Evolutionary conservation across 2,113 vertebrate genomes (phyloP), one percentile per base, ranked within the genome.

Genomic region (Illadopsis cleaveri): DNA sequence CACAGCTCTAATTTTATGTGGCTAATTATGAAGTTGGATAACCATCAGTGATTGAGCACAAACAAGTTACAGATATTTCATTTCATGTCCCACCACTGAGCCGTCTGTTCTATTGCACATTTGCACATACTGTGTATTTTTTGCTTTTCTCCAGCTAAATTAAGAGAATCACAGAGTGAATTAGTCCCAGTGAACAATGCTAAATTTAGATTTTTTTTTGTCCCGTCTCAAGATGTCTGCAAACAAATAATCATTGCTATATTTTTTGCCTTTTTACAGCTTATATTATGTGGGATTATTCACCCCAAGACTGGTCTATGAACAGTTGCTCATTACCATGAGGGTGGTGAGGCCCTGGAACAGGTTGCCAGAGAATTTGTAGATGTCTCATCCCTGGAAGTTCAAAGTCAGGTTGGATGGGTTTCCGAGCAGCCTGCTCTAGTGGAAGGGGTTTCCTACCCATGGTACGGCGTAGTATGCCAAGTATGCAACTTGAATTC

Each of bases 21-120:
- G 68, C 35, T 92, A 96, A 97, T 97, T 97, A 96, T 65, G 48
- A 97, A 97, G 87, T 81, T 94, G 95, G 87, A 87, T 66, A 96
- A 86, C 82, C 37, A 88, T 71, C 93, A 96, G 69, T 87, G 75
- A 83, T n/a, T 64, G 88, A 90, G 81, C 71, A 96, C 76, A 96
- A 96, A 94, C 84, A 83, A 96, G 96, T 89, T 93, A 94, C 31
- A 81, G 90, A 93, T 91, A 94, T 80, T 94, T 66, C 57, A 92
- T 91, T 89, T 93, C 82, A 85, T 64, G 45, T 96, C 88, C 89
- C 76, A 91, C 76, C 28, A 62, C 76, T 96, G 95, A 96, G 93
- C 91, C 5, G 64, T 96, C 92, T 97, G 93, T 95, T 96, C 84
- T 48, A 60, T 38, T 89, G 82, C 72, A 85, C 81, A 73, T 54